Evolutionary conservation across 2,113 vertebrate genomes (phyloP), one percentile per base, ranked within the genome.

Genomic region (Prunella himalayana): DNA sequence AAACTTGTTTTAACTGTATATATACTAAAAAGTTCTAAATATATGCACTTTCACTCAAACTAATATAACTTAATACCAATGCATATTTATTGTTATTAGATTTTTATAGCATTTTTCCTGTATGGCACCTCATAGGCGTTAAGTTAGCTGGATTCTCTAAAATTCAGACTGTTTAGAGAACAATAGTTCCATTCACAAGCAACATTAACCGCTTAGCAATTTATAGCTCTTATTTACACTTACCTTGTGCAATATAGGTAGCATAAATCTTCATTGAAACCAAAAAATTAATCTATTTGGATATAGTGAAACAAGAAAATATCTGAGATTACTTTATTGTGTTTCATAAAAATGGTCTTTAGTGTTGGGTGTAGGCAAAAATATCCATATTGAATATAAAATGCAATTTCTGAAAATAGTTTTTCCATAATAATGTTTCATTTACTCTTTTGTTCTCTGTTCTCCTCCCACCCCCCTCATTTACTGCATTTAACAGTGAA

Each of bases 101-200:
- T 88, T 97, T 97, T 97, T 96, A 97, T 96, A 88, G n/a, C 49
- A 70, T 94, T 98, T 97, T 98, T 97, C 78, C 84, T 86, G 31
- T 91, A 78, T 95, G 76, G 75, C 92, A 96, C 93, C 86, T 97
- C 86, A 80, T 23, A 92, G 91, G 96, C 0, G 73, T 96, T 97
- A 96, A 72, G 86, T 69, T 95, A 50, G 47, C 20, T 90, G 45
- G 86, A 70, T 88, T 96, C 80, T 77, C 45, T 85, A 91, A 95
- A 95, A 97, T 95, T 95, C 39, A 79, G 70, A 47, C 68, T 75
- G 59, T 95, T 96, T 81, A 92, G 59, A 94, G 95, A 97, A 97
- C 96, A 97, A 96, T 96, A 56, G 76, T 56, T 85, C 78, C 76
- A 97, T 97, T 98, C 96, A 97, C 37, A 70, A 79, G 69, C 33